Percentiles rank a stretch among this genome's conserved stretches.
Evolutionary conservation across 2,888 invertebrate species (phyloP).

Genomic region (Thecocarcelia acutangulata): DNA sequence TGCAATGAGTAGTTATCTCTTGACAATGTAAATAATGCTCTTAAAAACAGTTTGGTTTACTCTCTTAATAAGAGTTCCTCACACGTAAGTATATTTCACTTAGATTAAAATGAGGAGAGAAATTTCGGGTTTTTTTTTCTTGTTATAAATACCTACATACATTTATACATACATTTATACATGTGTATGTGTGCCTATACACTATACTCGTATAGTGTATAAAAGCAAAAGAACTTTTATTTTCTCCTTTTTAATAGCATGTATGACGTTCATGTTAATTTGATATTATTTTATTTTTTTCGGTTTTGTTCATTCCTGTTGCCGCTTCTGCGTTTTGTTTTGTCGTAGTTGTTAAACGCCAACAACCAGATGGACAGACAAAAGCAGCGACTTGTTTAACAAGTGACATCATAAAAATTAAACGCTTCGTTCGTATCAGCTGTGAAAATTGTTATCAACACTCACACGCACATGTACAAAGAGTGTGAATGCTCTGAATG

Average conservation of each 20-base stretch:
- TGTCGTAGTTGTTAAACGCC: slow-evolving; percentile 25
- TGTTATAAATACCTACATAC: no score
- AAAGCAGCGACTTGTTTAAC: slow-evolving; percentile 64
- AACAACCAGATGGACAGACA: neutral
- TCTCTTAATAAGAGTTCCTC: neutral
- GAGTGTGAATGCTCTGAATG: slow-evolving; percentile 46
- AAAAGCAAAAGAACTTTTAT: slow-evolving; percentile 27
- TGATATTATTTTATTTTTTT: slow-evolving; percentile 47
- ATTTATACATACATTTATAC: no score
- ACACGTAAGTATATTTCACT: no score
- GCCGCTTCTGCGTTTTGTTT: slow-evolving; percentile 39
- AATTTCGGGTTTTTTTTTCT: no score
- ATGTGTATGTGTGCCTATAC: neutral
- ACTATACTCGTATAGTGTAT: neutral
- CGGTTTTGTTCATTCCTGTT: slow-evolving; percentile 33
- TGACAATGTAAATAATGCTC: no score
- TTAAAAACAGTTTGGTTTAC: neutral
- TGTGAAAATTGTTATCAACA: slow-evolving; percentile 66
- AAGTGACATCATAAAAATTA: slow-evolving; percentile 70
- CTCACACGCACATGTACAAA: slow-evolving; percentile 43
- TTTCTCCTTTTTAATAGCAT: slow-evolving; percentile 38
- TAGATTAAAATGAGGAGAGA: no score
- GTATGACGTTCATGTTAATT: slow-evolving; percentile 67
- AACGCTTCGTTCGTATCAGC: slow-evolving; percentile 68
- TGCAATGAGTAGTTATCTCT: no score